Evolutionary conservation across 2,797 vertebrate genomes (phyloP), one percentile per base, ranked within the genome.

Genomic region (Sebastes wilsoni): DNA sequence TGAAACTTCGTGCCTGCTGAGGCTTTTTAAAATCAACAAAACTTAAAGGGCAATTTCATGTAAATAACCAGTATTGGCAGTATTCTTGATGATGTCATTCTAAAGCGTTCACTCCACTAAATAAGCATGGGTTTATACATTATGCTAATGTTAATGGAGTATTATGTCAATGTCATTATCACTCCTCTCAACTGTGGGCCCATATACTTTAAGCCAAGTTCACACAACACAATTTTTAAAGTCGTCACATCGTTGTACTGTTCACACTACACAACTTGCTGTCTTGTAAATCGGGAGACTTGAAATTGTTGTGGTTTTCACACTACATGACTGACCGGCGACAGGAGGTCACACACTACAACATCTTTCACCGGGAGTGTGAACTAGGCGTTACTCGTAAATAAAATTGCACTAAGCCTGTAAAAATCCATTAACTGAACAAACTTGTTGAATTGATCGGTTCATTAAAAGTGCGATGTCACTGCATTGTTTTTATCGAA

Each of bases 301-400:
- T 27, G 42, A 28, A 59, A 0, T 59, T 0, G 25, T 58, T 0
- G 0, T 22, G 54, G 56, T 59, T 59, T 59, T 28, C 56, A 28
- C 13, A 18, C 58, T 16, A 58, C 56, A 58, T 58, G 56, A 58
- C 13, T 27, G 56, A 27, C 25, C 9, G 7, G 13, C 14, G 3
- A 58, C 56, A 27, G 13, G 16, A 25, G 27, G 25, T 59, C 25
- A 58, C 13, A 58, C 12, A 27, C 56, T 58, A 18, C 58, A 59
- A 28, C 8, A 30, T 59, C 25, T 59, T 28, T 25, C 23, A 59
- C 25, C 14, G 13, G 56, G 56, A 18, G 56, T 28, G 27, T 60
- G 58, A 60, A 59, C 25, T 28, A 8, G 25, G 16, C 16, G 25
- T n/a, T 13, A 27, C 1, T 12, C 9, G 2, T 55, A n/a, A 55